phyloP scores from a whole-genome alignment of 2,797 vertebrate genomes.

The Cuniculus paca region DNA sequence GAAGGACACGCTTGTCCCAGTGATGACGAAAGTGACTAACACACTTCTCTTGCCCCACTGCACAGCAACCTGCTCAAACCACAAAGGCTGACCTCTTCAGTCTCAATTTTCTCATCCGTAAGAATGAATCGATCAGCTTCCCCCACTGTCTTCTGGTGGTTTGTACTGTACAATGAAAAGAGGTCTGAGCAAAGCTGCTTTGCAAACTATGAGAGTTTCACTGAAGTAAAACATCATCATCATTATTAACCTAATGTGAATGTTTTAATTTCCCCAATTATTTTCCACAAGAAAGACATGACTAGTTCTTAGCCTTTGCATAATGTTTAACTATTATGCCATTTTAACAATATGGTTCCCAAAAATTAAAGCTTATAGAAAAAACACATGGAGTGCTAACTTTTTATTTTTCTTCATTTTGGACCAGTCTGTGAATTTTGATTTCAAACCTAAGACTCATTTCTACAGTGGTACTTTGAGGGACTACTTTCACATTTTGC shows the following conservation, averaged over 20 bases:
- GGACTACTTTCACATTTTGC: background rate
- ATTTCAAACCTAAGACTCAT: constrained; percentile 24
- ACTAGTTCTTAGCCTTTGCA: background rate
- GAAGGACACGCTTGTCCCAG: background rate
- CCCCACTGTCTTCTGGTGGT: background rate
- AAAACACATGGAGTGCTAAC: background rate
- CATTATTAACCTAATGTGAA: background rate
- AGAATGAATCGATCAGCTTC: background rate
- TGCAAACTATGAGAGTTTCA: background rate
- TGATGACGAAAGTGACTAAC: background rate
- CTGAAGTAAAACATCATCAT: background rate
- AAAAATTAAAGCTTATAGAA: background rate
- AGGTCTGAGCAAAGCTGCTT: background rate
- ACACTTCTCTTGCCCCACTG: background rate
- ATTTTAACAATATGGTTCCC: background rate
- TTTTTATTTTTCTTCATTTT: constrained; percentile 19
- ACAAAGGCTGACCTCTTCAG: background rate
- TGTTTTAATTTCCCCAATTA: constrained; percentile 36
- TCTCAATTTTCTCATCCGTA: background rate
- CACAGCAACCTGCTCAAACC: background rate
- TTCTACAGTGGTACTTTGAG: background rate
- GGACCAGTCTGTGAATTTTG: background rate
- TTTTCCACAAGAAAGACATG: constrained; percentile 39
- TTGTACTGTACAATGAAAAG: background rate
- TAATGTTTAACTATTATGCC: background rate